A percentile compares a stretch with the other conserved stretches of the same genome.
These are phyloP conservation scores for Pristionchus maxplancki DNA, from an alignment of 2,888 invertebrate genomes.

Conservation along the genomic window DNA sequence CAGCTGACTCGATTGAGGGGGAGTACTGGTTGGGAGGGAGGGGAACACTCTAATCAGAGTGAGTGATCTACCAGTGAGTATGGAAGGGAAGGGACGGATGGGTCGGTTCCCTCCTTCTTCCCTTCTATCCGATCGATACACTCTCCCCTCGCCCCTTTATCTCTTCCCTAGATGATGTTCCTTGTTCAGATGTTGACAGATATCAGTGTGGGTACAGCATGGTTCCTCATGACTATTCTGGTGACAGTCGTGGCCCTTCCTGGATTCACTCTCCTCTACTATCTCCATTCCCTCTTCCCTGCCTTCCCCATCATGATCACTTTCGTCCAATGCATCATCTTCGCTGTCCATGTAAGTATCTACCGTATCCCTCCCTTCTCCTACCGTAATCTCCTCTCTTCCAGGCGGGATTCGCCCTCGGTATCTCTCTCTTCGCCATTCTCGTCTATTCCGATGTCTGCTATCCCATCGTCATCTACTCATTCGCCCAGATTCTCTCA, in stretches of 20 bases:
- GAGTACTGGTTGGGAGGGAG: neutral
- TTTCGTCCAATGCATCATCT: constrained; percentile 23
- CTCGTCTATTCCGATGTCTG: constrained; percentile 49
- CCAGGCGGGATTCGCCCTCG: constrained; percentile 39
- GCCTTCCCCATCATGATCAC: constrained; percentile 27
- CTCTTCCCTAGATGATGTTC: neutral
- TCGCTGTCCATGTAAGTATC: constrained; percentile 42
- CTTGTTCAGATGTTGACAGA: constrained; percentile 46
- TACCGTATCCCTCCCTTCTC: neutral
- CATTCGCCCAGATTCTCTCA: constrained; percentile 49
- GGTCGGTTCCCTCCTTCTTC: neutral
- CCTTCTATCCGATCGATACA: constrained; percentile 18
- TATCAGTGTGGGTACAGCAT: constrained; percentile 12
- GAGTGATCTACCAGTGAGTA: constrained; percentile 38
- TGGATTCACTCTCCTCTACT: constrained; percentile 47
- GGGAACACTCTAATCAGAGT: constrained; percentile 35
- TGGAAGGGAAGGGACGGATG: neutral
- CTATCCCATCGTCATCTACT: constrained; percentile 51
- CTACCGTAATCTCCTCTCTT: neutral
- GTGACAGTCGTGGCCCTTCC: neutral
- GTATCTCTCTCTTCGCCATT: constrained; percentile 47
- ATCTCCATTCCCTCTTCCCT: constrained; percentile 48
- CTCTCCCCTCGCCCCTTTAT: neutral
- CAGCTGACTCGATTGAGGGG: neutral
- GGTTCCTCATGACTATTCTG: constrained; percentile 50